phyloP scores from a whole-genome alignment of 2,797 vertebrate genomes.

The Enteromius unitaeniatus region DNA sequence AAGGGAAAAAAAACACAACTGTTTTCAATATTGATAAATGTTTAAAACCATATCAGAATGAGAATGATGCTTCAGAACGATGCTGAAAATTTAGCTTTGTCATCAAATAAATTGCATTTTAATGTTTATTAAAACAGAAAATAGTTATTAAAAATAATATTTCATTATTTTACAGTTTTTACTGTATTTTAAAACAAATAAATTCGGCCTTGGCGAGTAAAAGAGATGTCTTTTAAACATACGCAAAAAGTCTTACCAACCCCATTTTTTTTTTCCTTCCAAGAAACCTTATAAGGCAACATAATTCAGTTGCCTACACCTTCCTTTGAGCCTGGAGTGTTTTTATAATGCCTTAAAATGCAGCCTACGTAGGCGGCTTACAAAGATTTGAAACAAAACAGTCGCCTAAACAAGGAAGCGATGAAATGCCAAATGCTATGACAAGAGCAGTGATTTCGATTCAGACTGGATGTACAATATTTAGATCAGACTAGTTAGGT shows the following conservation, averaged over 20 bases:
- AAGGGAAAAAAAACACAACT: background rate
- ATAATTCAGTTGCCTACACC: conserved; percentile 1
- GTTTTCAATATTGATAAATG: background rate
- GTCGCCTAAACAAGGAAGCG: conserved; percentile 26
- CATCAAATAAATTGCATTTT: background rate
- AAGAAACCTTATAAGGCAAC: background rate
- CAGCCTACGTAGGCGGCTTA: background rate
- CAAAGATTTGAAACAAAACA: background rate
- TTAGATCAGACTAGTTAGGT: conserved; percentile 32
- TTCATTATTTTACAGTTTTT: background rate
- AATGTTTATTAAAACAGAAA: background rate
- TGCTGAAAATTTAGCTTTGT: background rate
- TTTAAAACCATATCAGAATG: background rate
- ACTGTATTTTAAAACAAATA: background rate
- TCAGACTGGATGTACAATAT: conserved; percentile 8
- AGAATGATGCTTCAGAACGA: no score
- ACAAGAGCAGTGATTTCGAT: background rate
- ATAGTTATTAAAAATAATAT: background rate
- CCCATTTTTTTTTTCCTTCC: background rate
- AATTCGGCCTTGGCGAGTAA: background rate
- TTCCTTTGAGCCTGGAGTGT: background rate
- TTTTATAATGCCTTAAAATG: background rate
- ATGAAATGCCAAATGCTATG: conserved; percentile 10
- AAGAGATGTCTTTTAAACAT: background rate
- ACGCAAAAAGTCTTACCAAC: background rate